A percentile compares a stretch with the other conserved stretches of the same genome.
These are phyloP conservation scores for Bombus soroeensis DNA, from an alignment of 1,140 invertebrate species.

Conservation along the genomic window DNA sequence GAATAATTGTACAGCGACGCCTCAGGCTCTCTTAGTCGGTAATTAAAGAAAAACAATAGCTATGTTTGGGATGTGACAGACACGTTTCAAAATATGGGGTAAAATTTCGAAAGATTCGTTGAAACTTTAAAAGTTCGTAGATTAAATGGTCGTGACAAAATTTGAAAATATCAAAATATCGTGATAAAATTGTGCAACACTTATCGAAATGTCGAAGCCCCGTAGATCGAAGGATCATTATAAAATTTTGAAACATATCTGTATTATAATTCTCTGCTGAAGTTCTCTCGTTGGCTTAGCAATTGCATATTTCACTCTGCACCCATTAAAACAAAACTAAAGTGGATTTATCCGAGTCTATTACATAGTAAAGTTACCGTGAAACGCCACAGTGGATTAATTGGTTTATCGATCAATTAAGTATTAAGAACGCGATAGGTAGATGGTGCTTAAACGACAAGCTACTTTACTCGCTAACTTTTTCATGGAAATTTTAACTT, in stretches of 20 bases:
- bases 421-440: too few relatives aligned
- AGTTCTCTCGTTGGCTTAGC: background rate
- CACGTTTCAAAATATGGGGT: background rate
- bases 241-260: background rate
- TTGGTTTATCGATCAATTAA: conserved; percentile 1
- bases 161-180: background rate
- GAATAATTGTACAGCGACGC: conserved; percentile 26
- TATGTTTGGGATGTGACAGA: too few relatives aligned
- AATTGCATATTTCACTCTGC: background rate
- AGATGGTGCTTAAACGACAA: background rate
- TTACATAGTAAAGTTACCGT: background rate
- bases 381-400: background rate
- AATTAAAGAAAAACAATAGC: conserved; percentile 4
- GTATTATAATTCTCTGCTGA: background rate
- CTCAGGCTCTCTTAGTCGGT: background rate
- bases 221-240: too few relatives aligned
- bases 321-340: background rate
- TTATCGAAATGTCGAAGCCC: too few relatives aligned
- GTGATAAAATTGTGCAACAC: too few relatives aligned
- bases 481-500: background rate
- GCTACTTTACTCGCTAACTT: background rate
- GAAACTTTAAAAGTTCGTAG: too few relatives aligned
- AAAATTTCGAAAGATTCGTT: background rate
- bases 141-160: background rate
- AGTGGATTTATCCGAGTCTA: conserved; percentile 1